Evolutionary conservation across 2,797 vertebrate species (phyloP).

Genomic region (Hoplostethus mediterraneus): DNA sequence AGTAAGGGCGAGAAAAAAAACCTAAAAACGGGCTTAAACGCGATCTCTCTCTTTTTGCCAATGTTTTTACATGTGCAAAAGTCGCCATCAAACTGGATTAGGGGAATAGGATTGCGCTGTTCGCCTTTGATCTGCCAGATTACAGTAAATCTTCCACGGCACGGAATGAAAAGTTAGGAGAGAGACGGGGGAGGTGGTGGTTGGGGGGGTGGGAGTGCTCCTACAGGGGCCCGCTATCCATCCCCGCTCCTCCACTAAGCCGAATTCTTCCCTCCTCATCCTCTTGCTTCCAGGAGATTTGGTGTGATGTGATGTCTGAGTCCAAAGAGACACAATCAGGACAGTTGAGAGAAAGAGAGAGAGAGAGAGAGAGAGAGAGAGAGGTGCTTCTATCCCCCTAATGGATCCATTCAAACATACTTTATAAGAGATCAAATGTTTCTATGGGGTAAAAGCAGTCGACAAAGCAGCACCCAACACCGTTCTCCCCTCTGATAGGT

Average conservation of each 20-base stretch:
- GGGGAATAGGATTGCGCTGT: conserved; percentile 82
- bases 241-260: conserved; percentile 64
- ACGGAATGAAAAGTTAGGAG: conserved; percentile 78
- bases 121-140: conserved; percentile 87
- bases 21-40: conserved; percentile 62
- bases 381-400: conserved; percentile 9
- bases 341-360: conserved; percentile 15
- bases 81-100: conserved; percentile 85
- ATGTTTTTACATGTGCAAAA: conserved; percentile 82
- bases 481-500: conserved; percentile 6
- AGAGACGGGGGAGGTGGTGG: conserved; percentile 4
- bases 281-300: conserved; percentile 74
- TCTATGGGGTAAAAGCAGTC: conserved; percentile 40
- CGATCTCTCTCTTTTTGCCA: conserved; percentile 67
- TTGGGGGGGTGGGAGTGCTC: conserved; percentile 34
- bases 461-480: conserved; percentile 27
- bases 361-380: neutral
- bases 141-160: conserved; percentile 83
- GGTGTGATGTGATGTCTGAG: conserved; percentile 65
- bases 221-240: conserved; percentile 63
- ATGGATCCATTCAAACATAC: conserved; percentile 10
- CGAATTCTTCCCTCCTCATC: conserved; percentile 65
- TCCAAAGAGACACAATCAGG: conserved; percentile 67
- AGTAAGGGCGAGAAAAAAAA: conserved; percentile 12
- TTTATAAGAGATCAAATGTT: conserved; percentile 47